Evolutionary conservation across 2,888 invertebrate species (phyloP), one percentile per base, ranked within the genome.

Genomic region (Trissonchulus sp.): DNA sequence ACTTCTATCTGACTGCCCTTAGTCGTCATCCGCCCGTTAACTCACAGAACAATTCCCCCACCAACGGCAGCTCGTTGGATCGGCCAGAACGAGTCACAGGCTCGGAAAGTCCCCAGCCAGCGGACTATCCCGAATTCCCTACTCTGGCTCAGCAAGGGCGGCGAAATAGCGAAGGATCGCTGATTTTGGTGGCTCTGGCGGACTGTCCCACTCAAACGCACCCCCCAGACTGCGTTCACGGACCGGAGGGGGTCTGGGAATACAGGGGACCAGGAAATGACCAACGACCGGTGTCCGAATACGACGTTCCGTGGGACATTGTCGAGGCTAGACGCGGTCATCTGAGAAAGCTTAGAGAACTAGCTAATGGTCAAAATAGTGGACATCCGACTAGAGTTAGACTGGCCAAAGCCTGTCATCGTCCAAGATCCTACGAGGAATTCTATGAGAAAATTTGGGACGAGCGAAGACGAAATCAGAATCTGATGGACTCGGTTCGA

Each of bases 231-330:
- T 48, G 8, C 48, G 48, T 48, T 48, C 23, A 8, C 23, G 48
- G 8, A 8, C 8, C 48, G 48, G 23, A 23, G 23, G 48, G 48
- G 23, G n/a, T 48, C 23, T 48, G 48, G 48, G 23, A 48, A 23
- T 48, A 15, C 23, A 8, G 48, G 48, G 8, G 48, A 15, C 48
- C 48, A 48, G 8, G 48, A 8, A 48, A 8, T 48, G 48, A 48
- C 48, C 8, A 23, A 48, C 8, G 48, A 23, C 48, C 48, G 8
- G 23, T 48, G 8, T 48, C 23, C 48, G 48, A 48, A 23, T 48
- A 84, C 48, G 74, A 74, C 33, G 35, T 28, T 1, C 74, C 74
- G 1, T 74, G 74, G 74, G 74, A 74, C 23, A 36, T 63, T 8
- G 48, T 48, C 8, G 48, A 48, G 23, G 48, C 48, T 48, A 8